Base-by-base conservation (phyloP, 2,888 invertebrate genomes). In the Torymus tubicola region DNA sequence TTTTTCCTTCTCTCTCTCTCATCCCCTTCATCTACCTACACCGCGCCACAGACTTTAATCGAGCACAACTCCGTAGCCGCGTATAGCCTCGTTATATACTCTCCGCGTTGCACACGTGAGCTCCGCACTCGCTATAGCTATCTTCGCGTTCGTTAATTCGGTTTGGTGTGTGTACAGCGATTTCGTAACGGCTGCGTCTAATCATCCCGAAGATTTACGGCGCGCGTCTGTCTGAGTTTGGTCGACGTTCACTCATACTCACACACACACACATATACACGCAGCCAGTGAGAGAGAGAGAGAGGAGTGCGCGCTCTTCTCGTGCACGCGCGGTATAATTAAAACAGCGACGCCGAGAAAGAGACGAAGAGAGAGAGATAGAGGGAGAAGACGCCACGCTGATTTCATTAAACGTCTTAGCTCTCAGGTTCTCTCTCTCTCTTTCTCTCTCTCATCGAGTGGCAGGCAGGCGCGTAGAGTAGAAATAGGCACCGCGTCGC, bases 171-270 rank as follows among this genome's bases (percentile, higher is more conserved):
- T 64, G 81, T 79, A 81, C 69, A 86, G 87, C 86, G 88, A 88
- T 89, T 88, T 87, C 86, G 87, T 88, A 88, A 85, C 82, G 84
- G 86, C 86, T 84, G 84, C 83, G 83, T 87, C 86, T 85, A 87
- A 88, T 88, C 87, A 87, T 87, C 85, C 84, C 85, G 84, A 86
- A 87, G 86, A 87, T 88, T 85, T 85, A 84, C 82, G 84, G 83
- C 84, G 75, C 78, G 80, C 83, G 84, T 84, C 83, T 82, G 84
- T 83, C 83, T 79, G 83, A 81, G 82, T 84, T 84, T 81, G 79
- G 82, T 71, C 76, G 80, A 82, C 80, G 63, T 58, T 52, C 61
- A 50, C 55, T n/a, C 31, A 12, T 50, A 21, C 80, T 67, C 61
- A 53, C 53, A 42, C 55, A 13, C 31, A 12, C 55, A 21, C 31